phyloP scores from a whole-genome alignment of 2,113 vertebrate genomes.

The Lucifuga dentata region DNA sequence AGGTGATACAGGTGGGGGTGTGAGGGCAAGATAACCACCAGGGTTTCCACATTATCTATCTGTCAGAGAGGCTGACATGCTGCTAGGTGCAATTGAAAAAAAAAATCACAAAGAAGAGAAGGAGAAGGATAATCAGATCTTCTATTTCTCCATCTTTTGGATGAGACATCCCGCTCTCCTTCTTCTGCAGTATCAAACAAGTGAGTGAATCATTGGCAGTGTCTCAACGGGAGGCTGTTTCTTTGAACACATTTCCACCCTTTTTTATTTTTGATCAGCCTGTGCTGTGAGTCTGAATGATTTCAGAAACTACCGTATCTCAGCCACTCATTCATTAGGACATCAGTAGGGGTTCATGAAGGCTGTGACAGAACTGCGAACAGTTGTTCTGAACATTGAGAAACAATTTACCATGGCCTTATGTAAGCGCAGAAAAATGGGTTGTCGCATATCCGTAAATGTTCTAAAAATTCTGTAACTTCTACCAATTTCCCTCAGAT shows the following conservation, averaged over 20 bases:
- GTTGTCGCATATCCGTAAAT: no score
- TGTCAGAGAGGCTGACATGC: constrained; percentile 43
- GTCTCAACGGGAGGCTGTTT: constrained; percentile 22
- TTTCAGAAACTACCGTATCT: constrained; percentile 6
- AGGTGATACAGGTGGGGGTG: constrained; percentile 56
- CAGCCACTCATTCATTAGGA: constrained; percentile 18
- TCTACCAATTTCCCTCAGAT: not conserved
- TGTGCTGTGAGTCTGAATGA: constrained; percentile 10
- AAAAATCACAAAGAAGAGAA: constrained; percentile 21
- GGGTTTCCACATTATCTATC: constrained; percentile 43
- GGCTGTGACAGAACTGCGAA: not conserved
- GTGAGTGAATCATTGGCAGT: constrained; percentile 22
- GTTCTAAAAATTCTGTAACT: no score
- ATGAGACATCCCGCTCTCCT: constrained; percentile 13
- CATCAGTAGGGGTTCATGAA: constrained; percentile 10
- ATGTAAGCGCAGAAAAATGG: no score
- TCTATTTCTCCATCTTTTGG: constrained; percentile 27
- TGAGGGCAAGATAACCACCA: constrained; percentile 32
- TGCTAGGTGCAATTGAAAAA: constrained; percentile 25
- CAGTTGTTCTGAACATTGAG: not conserved
- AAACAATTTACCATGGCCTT: no score
- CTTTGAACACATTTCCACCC: constrained; percentile 21
- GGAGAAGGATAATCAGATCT: constrained; percentile 40
- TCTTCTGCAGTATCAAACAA: not conserved
- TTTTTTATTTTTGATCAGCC: constrained; percentile 28